Base-by-base conservation (phyloP, 2,797 vertebrate genomes). In the Sparidentex hasta region DNA sequence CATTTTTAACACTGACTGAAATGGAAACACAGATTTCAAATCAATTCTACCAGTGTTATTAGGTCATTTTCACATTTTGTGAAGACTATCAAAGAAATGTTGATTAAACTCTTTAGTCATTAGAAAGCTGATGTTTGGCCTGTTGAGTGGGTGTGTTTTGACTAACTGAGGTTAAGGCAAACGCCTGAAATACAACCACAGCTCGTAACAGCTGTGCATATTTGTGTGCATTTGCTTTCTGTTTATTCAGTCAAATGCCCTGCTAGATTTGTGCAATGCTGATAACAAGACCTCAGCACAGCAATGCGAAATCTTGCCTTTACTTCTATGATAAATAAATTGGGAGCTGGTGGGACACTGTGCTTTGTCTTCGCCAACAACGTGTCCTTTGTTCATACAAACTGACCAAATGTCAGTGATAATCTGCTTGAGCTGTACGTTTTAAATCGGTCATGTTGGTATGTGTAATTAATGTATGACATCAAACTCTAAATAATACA, bases 221-320 rank as follows among this genome's bases (percentile, higher is more conserved):
- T 68, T 21, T 73, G 17, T 50, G 6, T 69, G 17, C 58, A 52
- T 67, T 23, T 14, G 29, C 7, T 76, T 72, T 68, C 27, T 59
- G 46, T 23, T 73, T 51, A 17, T 56, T 71, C 8, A 47, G 2
- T 43, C 14, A 73, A 67, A 64, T 58, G 5, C 48, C 0, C 0
- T 47, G 57, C 38, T 13, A 17, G 16, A 54, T 41, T 33, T 56
- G 14, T 59, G 21, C 38, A 54, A 44, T 20, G n/a, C 3, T 25
- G 21, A 41, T 54, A 25, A 51, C 11, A 55, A 50, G 18, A 58
- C 7, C 29, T 46, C 27, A 61, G 11, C 25, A 74, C 16, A 54
- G 46, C 71, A 14, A 43, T n/a, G 21, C 51, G 27, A 58, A 68
- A 65, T 69, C 52, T 38, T 55, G 11, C 41, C 44, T 56, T 48